Base-by-base conservation (phyloP, 2,797 vertebrate genomes). In the Malurus leucopterus region DNA sequence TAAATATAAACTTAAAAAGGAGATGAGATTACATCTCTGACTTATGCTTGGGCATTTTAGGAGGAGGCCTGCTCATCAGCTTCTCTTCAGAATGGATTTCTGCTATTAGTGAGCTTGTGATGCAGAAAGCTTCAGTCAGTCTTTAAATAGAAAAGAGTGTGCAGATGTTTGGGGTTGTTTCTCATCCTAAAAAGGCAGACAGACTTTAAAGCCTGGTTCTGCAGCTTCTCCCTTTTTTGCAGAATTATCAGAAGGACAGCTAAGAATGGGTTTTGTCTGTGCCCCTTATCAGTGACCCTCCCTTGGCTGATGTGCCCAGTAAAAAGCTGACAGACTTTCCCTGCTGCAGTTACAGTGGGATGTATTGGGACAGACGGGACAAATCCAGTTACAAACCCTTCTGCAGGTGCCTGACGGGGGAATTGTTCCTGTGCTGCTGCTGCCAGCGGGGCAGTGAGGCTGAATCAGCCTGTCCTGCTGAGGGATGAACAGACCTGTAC, bases 1-100 rank as follows among this genome's bases (percentile, higher is more conserved):
- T 78, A 92, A 93, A 89, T 90, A 84, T 63, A 67, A 89, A 90
- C 18, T 74, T 74, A 2, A 70, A 90, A 71, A 58, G 62, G 65
- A 67, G 62, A 73, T 34, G 24, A 36, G 51, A 74, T 92, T 65
- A 53, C n/a, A 78, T 75, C 34, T 92, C 34, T 71, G 79, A 72
- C 7, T 72, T 86, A 20, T 7, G 29, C 30, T 74, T 68, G 71
- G 79, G 88, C 83, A 72, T 88, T 90, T 89, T 30, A 50, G 85
- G 58, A 71, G 65, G 68, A 84, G 53, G 44, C 4, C 41, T 78
- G 70, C 43, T 92, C 89, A 89, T 90, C 84, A 87, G 84, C 70
- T 65, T 83, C 51, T n/a, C 75, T 91, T 92, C 67, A 74, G 69
- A 54, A 17, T 53, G 73, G 23, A 6, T 80, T 78, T 82, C 49